Evolutionary conservation across 2,888 invertebrate species (phyloP).

Genomic region (Andrena bucephala): DNA sequence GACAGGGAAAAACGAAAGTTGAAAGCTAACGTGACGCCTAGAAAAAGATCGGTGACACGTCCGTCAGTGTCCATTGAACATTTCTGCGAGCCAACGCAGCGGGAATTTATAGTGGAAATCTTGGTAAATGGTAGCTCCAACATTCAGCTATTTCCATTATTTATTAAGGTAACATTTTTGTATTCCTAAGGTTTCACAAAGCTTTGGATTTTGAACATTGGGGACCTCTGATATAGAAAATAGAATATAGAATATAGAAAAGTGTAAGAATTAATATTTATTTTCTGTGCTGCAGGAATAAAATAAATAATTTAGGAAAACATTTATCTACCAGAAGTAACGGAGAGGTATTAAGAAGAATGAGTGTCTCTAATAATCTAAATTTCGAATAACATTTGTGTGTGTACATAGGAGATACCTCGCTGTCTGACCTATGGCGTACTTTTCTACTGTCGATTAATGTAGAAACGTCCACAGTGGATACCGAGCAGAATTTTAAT

Average conservation of each 20-base stretch:
- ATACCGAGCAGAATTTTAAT: background rate
- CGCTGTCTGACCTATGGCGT: background rate
- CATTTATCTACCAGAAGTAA: too few species aligned
- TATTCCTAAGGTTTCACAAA: too few species aligned
- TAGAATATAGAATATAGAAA: too few species aligned
- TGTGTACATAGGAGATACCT: background rate
- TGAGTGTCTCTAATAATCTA: background rate
- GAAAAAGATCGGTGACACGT: slow-evolving; percentile 15
- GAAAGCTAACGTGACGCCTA: background rate
- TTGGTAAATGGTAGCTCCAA: too few species aligned
- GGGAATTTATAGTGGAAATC: background rate
- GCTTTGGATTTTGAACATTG: too few species aligned
- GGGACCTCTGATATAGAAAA: too few species aligned
- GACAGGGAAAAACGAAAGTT: slow-evolving; percentile 9
- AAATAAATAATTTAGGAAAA: too few species aligned
- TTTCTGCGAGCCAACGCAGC: background rate
- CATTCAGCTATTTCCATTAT: too few species aligned
- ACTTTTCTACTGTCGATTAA: slow-evolving; percentile 1
- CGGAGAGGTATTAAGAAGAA: background rate
- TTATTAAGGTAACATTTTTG: too few species aligned
- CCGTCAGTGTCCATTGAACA: background rate
- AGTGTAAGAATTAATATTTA: too few species aligned
- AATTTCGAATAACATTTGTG: background rate
- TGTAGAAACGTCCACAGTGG: background rate
- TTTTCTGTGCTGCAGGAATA: too few species aligned